phyloP scores from a whole-genome alignment of 2,797 vertebrate genomes.

The Gymnoscopelus microlampas region DNA sequence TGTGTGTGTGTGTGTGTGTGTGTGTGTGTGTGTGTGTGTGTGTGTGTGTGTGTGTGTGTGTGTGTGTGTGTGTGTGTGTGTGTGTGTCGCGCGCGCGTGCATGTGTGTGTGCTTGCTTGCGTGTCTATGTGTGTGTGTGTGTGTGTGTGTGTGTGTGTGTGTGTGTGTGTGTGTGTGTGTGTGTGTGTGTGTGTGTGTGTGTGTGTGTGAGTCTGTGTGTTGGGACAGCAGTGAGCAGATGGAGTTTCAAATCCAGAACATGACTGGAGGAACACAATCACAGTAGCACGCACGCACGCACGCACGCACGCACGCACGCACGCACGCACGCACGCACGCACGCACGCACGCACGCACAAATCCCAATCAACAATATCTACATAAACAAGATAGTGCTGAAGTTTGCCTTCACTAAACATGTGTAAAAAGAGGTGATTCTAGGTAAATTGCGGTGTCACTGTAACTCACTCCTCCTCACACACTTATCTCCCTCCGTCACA shows the following conservation, averaged over 20 bases:
- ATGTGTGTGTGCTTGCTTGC: neutral
- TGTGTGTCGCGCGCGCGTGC: conserved; percentile 3
- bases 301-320: too few relatives aligned
- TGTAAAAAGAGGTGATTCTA: conserved; percentile 40
- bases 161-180: conserved; percentile 14
- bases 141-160: conserved; percentile 14
- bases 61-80: conserved; percentile 1
- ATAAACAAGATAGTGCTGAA: conserved; percentile 31
- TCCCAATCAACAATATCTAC: neutral
- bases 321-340: neutral
- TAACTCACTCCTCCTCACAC: conserved; percentile 32
- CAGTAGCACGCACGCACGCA: neutral
- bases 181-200: conserved; percentile 4
- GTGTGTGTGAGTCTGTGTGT: neutral
- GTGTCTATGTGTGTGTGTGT: neutral
- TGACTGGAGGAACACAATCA: conserved; percentile 37
- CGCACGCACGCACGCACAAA: neutral
- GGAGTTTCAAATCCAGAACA: conserved; percentile 58
- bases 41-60: conserved; percentile 21
- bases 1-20: neutral
- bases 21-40: conserved; percentile 6
- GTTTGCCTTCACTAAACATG: conserved; percentile 2
- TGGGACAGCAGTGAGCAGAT: conserved; percentile 54
- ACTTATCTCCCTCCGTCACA: conserved; percentile 12
- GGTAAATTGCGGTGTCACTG: conserved; percentile 34